These are phyloP conservation scores for Numenius arquata DNA, from an alignment of 2,113 vertebrate genomes.

Conservation along the genomic window DNA sequence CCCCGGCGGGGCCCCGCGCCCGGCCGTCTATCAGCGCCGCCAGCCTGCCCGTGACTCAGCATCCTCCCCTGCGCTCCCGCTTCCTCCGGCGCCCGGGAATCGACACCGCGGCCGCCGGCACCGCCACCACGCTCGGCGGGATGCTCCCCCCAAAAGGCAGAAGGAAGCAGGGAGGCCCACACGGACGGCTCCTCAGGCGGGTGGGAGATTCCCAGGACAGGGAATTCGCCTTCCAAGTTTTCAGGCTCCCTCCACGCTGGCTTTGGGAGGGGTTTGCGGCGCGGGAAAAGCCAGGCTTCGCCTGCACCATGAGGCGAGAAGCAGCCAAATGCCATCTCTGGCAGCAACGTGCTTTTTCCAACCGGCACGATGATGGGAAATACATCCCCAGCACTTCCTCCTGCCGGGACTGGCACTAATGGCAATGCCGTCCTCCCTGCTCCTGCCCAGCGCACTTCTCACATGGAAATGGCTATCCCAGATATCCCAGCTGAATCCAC, in stretches of 20 bases:
- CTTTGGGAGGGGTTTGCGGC: not conserved
- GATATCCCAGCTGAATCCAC: not conserved
- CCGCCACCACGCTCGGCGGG: not conserved
- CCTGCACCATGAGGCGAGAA: not conserved
- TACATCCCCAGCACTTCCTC: not conserved
- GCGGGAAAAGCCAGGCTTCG: not conserved
- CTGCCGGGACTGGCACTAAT: not conserved
- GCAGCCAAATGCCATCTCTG: not conserved
- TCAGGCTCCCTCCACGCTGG: fast-evolving
- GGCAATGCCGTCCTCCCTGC: not conserved
- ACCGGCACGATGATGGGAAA: not conserved
- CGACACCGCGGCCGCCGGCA: not conserved
- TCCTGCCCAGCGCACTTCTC: fast-evolving
- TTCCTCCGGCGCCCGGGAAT: slow-evolving; percentile 56
- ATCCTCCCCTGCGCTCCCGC: slow-evolving; percentile 50
- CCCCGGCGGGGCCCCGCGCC: slow-evolving; percentile 50
- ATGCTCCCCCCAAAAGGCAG: not conserved
- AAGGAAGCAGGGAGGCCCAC: fast-evolving
- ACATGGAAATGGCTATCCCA: not conserved
- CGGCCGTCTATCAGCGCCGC: slow-evolving; percentile 68
- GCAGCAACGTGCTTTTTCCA: not conserved
- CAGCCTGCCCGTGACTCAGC: slow-evolving; percentile 87
- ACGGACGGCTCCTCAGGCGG: fast-evolving
- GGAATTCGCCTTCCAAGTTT: not conserved
- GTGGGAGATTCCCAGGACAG: not conserved